A percentile compares a stretch with the other conserved stretches of the same genome.
These are phyloP conservation scores for Polypterus bichir DNA, from an alignment of 2,113 vertebrate genomes.

Conservation along the genomic window DNA sequence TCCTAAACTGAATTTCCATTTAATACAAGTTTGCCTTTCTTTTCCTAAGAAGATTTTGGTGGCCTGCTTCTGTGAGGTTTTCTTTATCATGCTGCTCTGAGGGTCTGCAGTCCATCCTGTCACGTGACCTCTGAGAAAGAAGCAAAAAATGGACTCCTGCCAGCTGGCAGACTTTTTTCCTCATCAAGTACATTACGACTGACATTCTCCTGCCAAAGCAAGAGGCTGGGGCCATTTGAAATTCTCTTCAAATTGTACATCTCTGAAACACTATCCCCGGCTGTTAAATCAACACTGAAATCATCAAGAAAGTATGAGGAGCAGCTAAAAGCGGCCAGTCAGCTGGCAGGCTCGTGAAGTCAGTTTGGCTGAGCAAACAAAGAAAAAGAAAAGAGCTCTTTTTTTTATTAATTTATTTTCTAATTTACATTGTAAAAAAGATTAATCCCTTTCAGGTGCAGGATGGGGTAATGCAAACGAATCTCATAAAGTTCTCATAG, in stretches of 20 bases:
- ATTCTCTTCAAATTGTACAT: conserved; percentile 18
- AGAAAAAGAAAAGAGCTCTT: no score
- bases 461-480: no score
- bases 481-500: no score
- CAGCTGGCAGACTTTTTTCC: conserved; percentile 1
- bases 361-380: no score
- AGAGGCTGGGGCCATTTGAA: conserved; percentile 18
- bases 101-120: background rate
- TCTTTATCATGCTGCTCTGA: background rate
- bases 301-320: conserved; percentile 29
- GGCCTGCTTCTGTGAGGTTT: no score
- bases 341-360: no score
- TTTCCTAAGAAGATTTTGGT: no score
- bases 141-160: conserved; percentile 3
- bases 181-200: conserved; percentile 11
- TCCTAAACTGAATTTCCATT: no score
- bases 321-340: background rate
- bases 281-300: conserved; percentile 23
- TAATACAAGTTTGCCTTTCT: no score
- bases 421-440: no score
- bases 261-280: conserved; percentile 25
- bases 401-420: no score
- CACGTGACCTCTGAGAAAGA: background rate
- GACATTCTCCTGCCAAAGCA: conserved; percentile 11
- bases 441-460: no score